Conservation (phyloP, 2,888 invertebrate genomes). For the Aproaerema taeniolella region DNA sequence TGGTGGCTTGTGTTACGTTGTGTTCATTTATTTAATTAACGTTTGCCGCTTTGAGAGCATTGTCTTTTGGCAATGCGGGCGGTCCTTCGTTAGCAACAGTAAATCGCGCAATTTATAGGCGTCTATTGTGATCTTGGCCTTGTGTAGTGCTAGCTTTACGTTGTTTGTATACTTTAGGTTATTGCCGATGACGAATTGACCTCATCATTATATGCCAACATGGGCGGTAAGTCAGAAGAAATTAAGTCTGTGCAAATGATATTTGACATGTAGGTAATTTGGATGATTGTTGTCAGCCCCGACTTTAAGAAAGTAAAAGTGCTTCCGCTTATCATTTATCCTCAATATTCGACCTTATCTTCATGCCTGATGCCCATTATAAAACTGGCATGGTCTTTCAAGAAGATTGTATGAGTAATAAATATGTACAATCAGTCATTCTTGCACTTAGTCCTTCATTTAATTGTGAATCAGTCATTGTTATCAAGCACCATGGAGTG, state of each 20-base stretch:
- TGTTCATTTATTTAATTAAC: conserved; percentile 59
- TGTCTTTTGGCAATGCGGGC: conserved; percentile 36
- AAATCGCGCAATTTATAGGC: conserved; percentile 23
- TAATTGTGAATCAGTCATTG: too few species aligned
- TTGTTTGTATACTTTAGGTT: conserved; percentile 31
- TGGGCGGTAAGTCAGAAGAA: conserved; percentile 59
- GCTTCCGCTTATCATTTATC: too few species aligned
- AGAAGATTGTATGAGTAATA: too few species aligned
- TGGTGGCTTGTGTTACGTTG: conserved; percentile 46
- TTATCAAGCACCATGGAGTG: too few species aligned
- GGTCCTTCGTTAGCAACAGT: conserved; percentile 10
- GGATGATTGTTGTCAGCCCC: neutral
- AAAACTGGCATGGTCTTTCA: too few species aligned
- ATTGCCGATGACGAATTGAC: conserved; percentile 44
- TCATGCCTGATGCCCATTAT: too few species aligned
- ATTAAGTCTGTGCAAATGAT: conserved; percentile 2
- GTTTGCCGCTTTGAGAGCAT: conserved; percentile 38
- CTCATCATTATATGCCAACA: conserved; percentile 40
- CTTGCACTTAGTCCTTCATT: too few species aligned
- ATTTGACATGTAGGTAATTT: neutral
- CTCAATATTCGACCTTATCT: too few species aligned
- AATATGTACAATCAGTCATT: too few species aligned
- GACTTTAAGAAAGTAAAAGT: too few species aligned
- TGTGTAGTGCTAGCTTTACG: conserved; percentile 42
- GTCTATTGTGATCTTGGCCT: conserved; percentile 52